Base-by-base conservation (phyloP, 2,113 vertebrate genomes). In the Megaleporinus macrocephalus region DNA sequence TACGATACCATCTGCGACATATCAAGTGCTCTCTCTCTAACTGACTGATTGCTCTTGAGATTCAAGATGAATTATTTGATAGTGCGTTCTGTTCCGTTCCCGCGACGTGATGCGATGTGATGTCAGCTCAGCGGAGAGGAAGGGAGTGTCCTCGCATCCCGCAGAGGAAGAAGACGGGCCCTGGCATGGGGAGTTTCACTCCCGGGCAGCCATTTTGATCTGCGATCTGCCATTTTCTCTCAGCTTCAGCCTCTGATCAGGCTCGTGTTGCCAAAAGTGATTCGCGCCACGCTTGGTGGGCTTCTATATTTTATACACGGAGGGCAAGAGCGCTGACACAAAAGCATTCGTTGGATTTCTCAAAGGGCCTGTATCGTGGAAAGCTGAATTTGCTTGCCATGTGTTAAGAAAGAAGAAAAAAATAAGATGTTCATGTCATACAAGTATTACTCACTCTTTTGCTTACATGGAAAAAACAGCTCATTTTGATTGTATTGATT, bases 31-130 rank as follows among this genome's bases (percentile, higher is more conserved):
- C 30, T 63, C 57, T 26, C 15, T 26, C 73, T 41, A 26, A 36
- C n/a, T 61, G 44, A 65, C 74, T 72, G 71, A 76, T 55, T 76
- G 76, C 41, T 84, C 49, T 84, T 41, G 26, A 82, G 79, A 76
- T 66, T 53, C 0, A 18, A 81, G 85, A 81, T 80, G 36, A 80
- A 83, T 80, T 76, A 72, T 86, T 49, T 73, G 49, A 80, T 86
- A 83, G 14, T 15, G 71, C n/a, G 2, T 61, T 70, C 13, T 0
- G 2, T 41, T 65, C 36, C 15, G 55, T 55, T n/a, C n/a, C n/a
- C n/a, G n/a, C n/a, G n/a, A n/a, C n/a, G n/a, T n/a, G n/a, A n/a
- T n/a, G 51, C 75, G 72, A 61, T 24, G 26, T 9, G 72, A 61
- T 24, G 26, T 9, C 26, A 73, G 71, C 51, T 65, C 26, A 73